Percentiles rank a stretch among this genome's conserved stretches.
Evolutionary conservation across 2,888 invertebrate species (phyloP).

Genomic region (Eupsilia transversa): DNA sequence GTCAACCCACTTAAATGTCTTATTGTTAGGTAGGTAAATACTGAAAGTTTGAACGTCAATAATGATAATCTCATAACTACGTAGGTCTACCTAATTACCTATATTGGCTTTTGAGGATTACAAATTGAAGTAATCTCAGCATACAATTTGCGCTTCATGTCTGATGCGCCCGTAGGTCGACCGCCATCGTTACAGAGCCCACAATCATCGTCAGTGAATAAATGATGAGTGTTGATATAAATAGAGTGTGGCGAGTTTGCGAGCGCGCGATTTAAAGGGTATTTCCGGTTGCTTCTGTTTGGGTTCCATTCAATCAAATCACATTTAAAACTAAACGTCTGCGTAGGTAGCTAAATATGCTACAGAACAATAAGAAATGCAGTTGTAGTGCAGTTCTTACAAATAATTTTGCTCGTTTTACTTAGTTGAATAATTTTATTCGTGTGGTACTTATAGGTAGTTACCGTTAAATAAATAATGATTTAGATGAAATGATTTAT

Average conservation of each 20-base stretch:
- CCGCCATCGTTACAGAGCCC: background rate
- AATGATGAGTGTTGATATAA: constrained; percentile 3
- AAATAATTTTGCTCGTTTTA: background rate
- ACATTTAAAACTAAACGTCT: background rate
- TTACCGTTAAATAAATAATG: background rate
- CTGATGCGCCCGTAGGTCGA: constrained; percentile 1
- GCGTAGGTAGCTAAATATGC: background rate
- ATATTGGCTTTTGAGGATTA: background rate
- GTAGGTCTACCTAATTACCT: too few species aligned
- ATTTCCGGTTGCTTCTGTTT: constrained; percentile 6
- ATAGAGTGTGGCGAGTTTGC: constrained; percentile 16
- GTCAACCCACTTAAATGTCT: constrained; percentile 17
- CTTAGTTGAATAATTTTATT: background rate
- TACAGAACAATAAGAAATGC: background rate
- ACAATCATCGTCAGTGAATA: constrained; percentile 5
- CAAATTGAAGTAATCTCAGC: background rate
- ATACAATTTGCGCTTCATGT: background rate
- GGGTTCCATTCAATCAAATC: background rate
- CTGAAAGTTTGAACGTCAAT: background rate
- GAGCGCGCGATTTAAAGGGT: background rate
- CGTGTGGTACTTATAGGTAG: background rate
- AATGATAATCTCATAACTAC: too few species aligned
- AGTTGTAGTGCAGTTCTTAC: background rate
- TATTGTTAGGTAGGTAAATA: background rate
- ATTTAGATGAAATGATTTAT: too few species aligned